Evolutionary conservation across 2,113 vertebrate genomes (phyloP).

Genomic region (Scolopax mira): DNA sequence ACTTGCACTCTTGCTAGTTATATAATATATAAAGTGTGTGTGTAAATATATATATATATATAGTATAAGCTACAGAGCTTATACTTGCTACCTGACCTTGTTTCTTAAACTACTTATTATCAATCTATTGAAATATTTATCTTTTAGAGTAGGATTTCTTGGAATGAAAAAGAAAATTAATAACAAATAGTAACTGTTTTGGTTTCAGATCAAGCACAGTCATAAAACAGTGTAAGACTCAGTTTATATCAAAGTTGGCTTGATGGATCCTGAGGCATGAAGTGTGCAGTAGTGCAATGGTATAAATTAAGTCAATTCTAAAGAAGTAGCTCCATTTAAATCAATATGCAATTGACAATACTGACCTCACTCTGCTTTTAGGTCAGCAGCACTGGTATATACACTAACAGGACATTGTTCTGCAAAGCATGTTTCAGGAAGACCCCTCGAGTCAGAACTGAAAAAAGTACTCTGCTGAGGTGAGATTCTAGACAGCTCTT

Average conservation of each 20-base stretch:
- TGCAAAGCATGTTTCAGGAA: not conserved
- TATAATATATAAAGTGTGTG: no score
- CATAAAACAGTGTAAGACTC: not conserved
- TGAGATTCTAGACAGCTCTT: not conserved
- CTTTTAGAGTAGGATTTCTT: not conserved
- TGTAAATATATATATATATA: no score
- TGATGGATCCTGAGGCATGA: not conserved
- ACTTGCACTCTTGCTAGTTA: constrained; percentile 56
- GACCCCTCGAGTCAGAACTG: not conserved
- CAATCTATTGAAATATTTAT: constrained; percentile 20
- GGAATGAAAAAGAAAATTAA: not conserved
- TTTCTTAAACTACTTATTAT: constrained; percentile 33
- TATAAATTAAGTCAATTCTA: not conserved
- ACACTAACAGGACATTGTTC: not conserved
- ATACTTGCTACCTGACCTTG: constrained; percentile 60
- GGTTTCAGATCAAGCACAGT: not conserved
- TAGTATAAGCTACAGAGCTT: no score
- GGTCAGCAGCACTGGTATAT: not conserved
- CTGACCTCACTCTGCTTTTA: not conserved
- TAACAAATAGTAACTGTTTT: not conserved
- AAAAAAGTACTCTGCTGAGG: not conserved
- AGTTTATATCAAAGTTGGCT: not conserved
- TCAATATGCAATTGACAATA: not conserved
- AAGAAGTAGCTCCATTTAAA: not conserved
- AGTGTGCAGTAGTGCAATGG: not conserved